Conservation (phyloP, 2,888 invertebrate species). For the Lottia gigantea region DNA sequence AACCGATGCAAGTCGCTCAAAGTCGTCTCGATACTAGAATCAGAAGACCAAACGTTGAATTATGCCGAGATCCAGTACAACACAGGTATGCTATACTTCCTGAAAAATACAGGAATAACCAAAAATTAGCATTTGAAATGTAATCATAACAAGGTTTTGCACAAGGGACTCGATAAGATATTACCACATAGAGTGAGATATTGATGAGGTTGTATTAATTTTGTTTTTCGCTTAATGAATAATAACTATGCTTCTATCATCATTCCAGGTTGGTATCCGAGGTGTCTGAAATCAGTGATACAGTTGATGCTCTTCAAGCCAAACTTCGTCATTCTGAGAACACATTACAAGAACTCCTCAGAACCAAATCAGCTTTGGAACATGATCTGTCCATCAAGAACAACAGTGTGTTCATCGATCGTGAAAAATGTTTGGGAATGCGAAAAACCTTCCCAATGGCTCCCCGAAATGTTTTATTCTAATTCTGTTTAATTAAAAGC, state of each 20-base stretch:
- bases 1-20: constrained; percentile 73
- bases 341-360: constrained; percentile 74
- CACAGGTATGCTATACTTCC: constrained; percentile 73
- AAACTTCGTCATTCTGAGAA: constrained; percentile 76
- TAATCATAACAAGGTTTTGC: no score
- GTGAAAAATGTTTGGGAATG: constrained; percentile 93
- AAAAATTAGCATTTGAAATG: no score
- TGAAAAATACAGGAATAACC: no score
- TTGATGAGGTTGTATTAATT: no score
- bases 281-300: constrained; percentile 84
- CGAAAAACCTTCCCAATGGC: constrained; percentile 84
- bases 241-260: no score
- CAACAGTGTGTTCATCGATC: constrained; percentile 89
- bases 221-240: no score
- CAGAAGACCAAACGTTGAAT: constrained; percentile 87
- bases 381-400: constrained; percentile 86
- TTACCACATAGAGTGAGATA: no score
- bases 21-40: constrained; percentile 88
- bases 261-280: constrained; percentile 80
- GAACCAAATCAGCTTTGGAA: constrained; percentile 85
- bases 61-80: constrained; percentile 87
- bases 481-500: constrained; percentile 2
- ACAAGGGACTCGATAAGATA: no score
- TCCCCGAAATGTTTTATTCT: constrained; percentile 51
- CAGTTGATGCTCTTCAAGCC: constrained; percentile 82